Evolutionary conservation across 2,113 vertebrate species (phyloP).

Genomic region (Psittacus erithacus): DNA sequence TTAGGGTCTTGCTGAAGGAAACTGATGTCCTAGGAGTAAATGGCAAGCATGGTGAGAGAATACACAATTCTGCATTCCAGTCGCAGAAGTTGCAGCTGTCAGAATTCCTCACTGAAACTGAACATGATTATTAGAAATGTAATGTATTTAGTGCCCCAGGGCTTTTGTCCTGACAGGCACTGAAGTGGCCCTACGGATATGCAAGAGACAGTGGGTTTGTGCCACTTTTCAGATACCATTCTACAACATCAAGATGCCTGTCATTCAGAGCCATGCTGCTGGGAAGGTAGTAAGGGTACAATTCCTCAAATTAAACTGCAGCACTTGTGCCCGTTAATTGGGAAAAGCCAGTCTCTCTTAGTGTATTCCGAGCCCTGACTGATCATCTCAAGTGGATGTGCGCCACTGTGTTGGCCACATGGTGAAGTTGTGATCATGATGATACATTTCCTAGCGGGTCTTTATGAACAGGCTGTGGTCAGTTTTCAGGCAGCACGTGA

Average conservation of each 20-base stretch:
- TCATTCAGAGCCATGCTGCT: constrained; percentile 19
- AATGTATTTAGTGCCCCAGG: neutral
- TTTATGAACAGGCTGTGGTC: neutral
- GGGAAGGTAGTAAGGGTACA: neutral
- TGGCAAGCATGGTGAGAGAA: neutral
- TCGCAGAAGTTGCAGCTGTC: constrained; percentile 23
- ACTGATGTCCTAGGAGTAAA: neutral
- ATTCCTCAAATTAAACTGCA: constrained; percentile 33
- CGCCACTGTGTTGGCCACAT: fast-evolving
- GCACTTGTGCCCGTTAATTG: neutral
- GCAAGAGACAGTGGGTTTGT: neutral
- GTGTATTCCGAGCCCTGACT: neutral
- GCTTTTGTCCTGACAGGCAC: neutral
- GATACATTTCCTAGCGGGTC: neutral
- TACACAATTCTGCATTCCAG: neutral
- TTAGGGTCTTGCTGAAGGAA: neutral
- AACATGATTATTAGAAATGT: constrained; percentile 39
- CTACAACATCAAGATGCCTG: constrained; percentile 12
- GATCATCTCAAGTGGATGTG: neutral
- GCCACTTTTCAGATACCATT: constrained; percentile 8
- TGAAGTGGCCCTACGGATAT: constrained; percentile 31
- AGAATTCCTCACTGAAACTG: constrained; percentile 27
- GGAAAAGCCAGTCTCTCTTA: neutral
- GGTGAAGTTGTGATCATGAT: neutral
- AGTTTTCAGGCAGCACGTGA: neutral